phyloP scores from a whole-genome alignment of 1,140 invertebrate genomes.

The Drosophila hydei region DNA sequence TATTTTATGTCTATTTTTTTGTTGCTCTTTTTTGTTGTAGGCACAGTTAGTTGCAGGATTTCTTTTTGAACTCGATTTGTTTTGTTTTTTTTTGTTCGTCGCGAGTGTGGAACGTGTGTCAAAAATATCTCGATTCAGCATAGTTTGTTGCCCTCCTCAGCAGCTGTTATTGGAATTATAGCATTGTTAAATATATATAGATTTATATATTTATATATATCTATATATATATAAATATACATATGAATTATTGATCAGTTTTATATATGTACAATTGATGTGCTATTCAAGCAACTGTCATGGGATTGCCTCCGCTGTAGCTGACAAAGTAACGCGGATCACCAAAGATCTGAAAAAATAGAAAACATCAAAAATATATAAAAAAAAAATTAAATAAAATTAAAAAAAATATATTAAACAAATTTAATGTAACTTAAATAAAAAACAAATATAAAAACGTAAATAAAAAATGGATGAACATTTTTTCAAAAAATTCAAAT shows the following conservation, averaged over 20 bases:
- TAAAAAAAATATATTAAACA: constrained; percentile 19
- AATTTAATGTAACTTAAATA: too few species aligned
- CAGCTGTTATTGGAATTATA: constrained; percentile 49
- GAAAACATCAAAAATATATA: constrained; percentile 15
- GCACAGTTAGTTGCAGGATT: constrained; percentile 31
- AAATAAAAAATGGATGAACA: constrained; percentile 15
- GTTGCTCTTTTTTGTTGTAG: constrained; percentile 19
- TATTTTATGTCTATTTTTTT: constrained; percentile 11
- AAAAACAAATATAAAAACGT: too few species aligned
- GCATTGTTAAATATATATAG: constrained; percentile 31
- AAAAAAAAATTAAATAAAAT: constrained; percentile 12
- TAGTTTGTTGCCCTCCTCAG: constrained; percentile 18
- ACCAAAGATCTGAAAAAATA: constrained; percentile 77
- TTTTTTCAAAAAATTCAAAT: too few species aligned
- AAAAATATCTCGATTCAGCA: constrained; percentile 42
- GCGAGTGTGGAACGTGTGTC: constrained; percentile 54
- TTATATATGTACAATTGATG: constrained; percentile 51
- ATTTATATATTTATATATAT: constrained; percentile 11
- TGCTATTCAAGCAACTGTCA: constrained; percentile 73
- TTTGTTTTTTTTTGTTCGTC: constrained; percentile 19
- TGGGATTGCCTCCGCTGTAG: constrained; percentile 77
- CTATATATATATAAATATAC: not conserved
- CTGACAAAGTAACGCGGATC: constrained; percentile 81
- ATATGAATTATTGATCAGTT: not conserved
- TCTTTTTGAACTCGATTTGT: not conserved